Percentiles rank a stretch among this genome's conserved stretches.
phyloP scores from a whole-genome alignment of 2,113 vertebrate species.

The Tamias sibiricus region DNA sequence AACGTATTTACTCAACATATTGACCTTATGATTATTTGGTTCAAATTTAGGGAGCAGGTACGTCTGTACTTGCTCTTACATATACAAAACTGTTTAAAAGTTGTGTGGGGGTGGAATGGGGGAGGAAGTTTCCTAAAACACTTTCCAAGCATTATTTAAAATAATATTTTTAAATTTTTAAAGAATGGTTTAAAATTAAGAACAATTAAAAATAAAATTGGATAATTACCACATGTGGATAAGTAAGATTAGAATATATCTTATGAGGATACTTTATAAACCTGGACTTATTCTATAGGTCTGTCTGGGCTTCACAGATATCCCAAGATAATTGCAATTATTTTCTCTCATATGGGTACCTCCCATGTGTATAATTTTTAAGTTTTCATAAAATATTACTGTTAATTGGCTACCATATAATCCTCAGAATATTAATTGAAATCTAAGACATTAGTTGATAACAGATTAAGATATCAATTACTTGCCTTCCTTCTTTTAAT shows the following conservation, averaged over 20 bases:
- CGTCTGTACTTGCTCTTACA: not conserved
- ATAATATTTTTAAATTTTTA: not conserved
- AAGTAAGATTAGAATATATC: not conserved
- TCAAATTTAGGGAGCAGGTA: not conserved
- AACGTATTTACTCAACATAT: not conserved
- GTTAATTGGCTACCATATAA: conserved; percentile 27
- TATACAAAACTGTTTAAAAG: not conserved
- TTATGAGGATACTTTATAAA: conserved; percentile 9
- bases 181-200: not conserved
- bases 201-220: not conserved
- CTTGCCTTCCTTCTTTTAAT: conserved; percentile 23
- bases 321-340: not conserved
- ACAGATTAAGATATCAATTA: conserved; percentile 31
- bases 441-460: not conserved
- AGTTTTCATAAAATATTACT: conserved; percentile 8
- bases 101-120: no score
- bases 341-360: not conserved
- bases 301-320: not conserved
- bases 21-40: not conserved
- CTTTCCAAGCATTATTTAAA: conserved; percentile 24
- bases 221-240: not conserved
- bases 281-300: not conserved
- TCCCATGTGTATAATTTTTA: not conserved
- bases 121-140: not conserved
- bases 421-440: conserved; percentile 14